Evolutionary conservation across 2,888 invertebrate genomes (phyloP), one percentile per base, ranked within the genome.

Genomic region (Melanargia galathea): DNA sequence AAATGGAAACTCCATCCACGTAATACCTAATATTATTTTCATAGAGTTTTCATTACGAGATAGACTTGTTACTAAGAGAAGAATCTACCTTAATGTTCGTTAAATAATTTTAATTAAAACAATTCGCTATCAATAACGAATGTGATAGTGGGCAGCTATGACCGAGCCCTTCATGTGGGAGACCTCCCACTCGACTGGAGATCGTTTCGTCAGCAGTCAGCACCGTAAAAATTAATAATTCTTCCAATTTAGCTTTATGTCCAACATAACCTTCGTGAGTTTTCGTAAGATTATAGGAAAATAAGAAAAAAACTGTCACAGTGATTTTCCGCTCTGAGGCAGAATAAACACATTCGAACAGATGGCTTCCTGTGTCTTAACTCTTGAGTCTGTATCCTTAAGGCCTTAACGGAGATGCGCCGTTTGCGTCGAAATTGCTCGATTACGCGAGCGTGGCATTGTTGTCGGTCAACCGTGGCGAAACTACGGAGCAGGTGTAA

Each of bases 401-500:
- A 52, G 16, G 35, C 83, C 81, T 84, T 84, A 83, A 83, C 81
- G 79, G 79, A 83, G 83, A 87, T 84, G 84, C 81, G 84, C 79
- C 78, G 74, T 77, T 76, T 76, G 82, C 76, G 76, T 83, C 71
- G 71, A 74, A 85, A 87, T 87, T 82, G 80, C 84, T 82, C 83
- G 85, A 87, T 90, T 87, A 87, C 76, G 71, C 74, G 73, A 78
- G 33, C 70, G 70, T 73, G 76, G 80, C 82, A 87, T 90, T 90
- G 90, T 88, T 85, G 78, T 83, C 83, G 75, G 82, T 82, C 83
- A 82, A 78, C 82, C 90, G 79, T 86, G 77, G 76, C 78, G 70
- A 79, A 80, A 82, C 79, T 82, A 74, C 74, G 74, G 75, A 80
- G 75, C 88, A 88, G 83, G 86, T 88, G 84, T 81, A 77, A 81